Conservation (phyloP, 2,888 invertebrate species). For the Silvanus unidentatus region DNA sequence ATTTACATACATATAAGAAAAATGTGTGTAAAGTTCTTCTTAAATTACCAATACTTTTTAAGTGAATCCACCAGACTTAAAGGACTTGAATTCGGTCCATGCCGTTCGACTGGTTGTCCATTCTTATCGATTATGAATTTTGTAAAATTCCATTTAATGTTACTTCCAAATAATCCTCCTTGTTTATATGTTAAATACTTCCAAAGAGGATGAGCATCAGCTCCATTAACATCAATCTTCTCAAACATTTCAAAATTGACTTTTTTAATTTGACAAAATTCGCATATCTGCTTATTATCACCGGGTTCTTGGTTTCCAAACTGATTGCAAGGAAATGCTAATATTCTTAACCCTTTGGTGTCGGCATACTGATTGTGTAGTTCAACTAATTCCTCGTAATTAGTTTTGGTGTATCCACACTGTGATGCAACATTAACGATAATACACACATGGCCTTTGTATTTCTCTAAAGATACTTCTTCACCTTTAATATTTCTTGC, state of each 20-base stretch:
- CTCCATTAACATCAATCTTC: slow-evolving; percentile 66
- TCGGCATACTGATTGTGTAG: slow-evolving; percentile 69
- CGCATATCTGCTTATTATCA: slow-evolving; percentile 56
- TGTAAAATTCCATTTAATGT: slow-evolving; percentile 86
- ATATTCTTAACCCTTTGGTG: slow-evolving; percentile 66
- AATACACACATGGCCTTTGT: slow-evolving; percentile 74
- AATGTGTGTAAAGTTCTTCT: no score
- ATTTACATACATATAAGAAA: no score
- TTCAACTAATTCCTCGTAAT: slow-evolving; percentile 77
- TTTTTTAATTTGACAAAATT: slow-evolving; percentile 56
- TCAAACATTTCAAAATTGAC: slow-evolving; percentile 68
- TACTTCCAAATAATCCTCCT: slow-evolving; percentile 53
- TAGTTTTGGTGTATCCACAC: slow-evolving; percentile 75
- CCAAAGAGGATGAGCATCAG: slow-evolving; percentile 60
- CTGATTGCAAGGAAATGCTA: slow-evolving; percentile 86
- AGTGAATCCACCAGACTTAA: slow-evolving; percentile 37
- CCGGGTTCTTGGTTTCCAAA: slow-evolving; percentile 71
- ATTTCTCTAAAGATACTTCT: slow-evolving; percentile 70
- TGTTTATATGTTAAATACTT: slow-evolving; percentile 53
- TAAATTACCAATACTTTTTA: neutral
- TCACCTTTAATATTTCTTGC: slow-evolving; percentile 79
- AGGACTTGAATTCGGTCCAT: slow-evolving; percentile 51
- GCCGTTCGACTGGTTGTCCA: slow-evolving; percentile 62
- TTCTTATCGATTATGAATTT: slow-evolving; percentile 74
- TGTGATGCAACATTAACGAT: slow-evolving; percentile 87